Base-by-base conservation (phyloP, 1,140 invertebrate species). In the Pseudoatta argentina region DNA sequence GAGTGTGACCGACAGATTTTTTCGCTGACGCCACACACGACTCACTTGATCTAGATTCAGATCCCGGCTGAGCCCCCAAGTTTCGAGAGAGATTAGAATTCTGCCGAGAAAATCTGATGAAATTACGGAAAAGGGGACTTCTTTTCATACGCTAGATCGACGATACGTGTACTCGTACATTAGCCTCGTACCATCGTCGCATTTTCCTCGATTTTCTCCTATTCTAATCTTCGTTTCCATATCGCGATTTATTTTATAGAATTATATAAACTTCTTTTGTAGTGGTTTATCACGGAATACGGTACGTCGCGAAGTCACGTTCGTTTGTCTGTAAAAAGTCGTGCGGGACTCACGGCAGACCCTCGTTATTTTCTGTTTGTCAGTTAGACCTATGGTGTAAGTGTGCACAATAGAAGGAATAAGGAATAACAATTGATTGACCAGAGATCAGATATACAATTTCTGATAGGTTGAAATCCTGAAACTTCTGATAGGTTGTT, bases 11-110 rank as follows among this genome's bases (percentile, higher is more conserved):
- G n/a, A n/a, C n/a, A n/a, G n/a, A n/a, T n/a, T n/a, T n/a, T n/a
- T n/a, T n/a, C n/a, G n/a, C n/a, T n/a, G n/a, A n/a, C n/a, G n/a
- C n/a, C n/a, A n/a, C n/a, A n/a, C n/a, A n/a, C n/a, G n/a, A n/a
- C n/a, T n/a, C n/a, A n/a, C n/a, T n/a, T n/a, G n/a, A n/a, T n/a
- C n/a, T n/a, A n/a, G n/a, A n/a, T n/a, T n/a, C n/a, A n/a, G n/a
- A n/a, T n/a, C n/a, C n/a, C n/a, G n/a, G n/a, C n/a, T n/a, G n/a
- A n/a, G n/a, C n/a, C n/a, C n/a, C n/a, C n/a, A n/a, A n/a, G n/a
- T n/a, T n/a, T n/a, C n/a, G n/a, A n/a, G 69, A 81, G 61, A 93
- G 86, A 90, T 91, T 92, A 89, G 87, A 63, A 90, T 89, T 82
- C 87, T 72, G 69, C 21, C 44, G 30, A 51, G 63, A 21, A 51